Evolutionary conservation across 2,797 vertebrate genomes (phyloP).

Genomic region (Phoxinus dragarum): DNA sequence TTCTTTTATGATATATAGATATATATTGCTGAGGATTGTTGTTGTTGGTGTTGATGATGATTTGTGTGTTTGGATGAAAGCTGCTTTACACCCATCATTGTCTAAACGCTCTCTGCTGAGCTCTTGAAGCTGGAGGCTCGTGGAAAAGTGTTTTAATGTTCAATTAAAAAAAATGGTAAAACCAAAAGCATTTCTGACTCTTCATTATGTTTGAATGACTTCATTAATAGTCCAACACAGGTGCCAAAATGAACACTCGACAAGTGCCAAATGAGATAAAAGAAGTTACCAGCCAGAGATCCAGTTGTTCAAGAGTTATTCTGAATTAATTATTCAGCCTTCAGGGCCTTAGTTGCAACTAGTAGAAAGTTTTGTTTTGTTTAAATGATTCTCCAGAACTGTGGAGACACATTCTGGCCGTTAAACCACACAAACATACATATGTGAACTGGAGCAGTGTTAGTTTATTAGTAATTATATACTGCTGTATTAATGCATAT

Average conservation of each 20-base stretch:
- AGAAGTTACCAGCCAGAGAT: not conserved
- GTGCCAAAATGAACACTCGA: not conserved
- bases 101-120: slow-evolving; percentile 69
- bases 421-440: not conserved
- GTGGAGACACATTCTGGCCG: not conserved
- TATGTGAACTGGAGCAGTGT: not conserved
- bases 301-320: not conserved
- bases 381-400: not conserved
- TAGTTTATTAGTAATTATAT: not conserved
- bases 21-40: slow-evolving; percentile 16
- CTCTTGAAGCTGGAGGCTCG: slow-evolving; percentile 72
- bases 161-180: slow-evolving; percentile 76
- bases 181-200: slow-evolving; percentile 28
- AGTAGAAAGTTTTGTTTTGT: not conserved
- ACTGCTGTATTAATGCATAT: not conserved
- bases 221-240: not conserved
- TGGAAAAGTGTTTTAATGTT: slow-evolving; percentile 76
- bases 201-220: slow-evolving; percentile 44
- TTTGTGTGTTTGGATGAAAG: slow-evolving; percentile 73
- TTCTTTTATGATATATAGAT: slow-evolving; percentile 53
- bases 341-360: not conserved
- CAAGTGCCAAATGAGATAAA: not conserved
- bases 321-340: too few relatives aligned
- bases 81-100: slow-evolving; percentile 67
- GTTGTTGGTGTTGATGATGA: slow-evolving; percentile 54